These are phyloP conservation scores for Muscina levida DNA, from an alignment of 2,888 invertebrate species.

Conservation along the genomic window DNA sequence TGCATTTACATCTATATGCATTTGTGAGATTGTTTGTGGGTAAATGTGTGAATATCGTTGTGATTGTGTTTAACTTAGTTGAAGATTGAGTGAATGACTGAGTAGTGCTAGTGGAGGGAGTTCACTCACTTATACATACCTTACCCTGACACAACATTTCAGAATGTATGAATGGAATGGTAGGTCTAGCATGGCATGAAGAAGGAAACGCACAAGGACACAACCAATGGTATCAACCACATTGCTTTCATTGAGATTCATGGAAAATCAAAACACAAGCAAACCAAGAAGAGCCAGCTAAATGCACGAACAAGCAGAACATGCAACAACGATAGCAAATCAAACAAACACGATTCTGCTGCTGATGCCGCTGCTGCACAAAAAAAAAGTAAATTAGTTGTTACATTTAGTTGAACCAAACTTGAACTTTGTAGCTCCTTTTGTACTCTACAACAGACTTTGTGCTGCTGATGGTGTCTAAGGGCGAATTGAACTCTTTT, in stretches of 20 bases:
- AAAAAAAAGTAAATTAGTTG: conserved; percentile 31
- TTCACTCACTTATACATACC: neutral
- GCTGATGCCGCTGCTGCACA: too few relatives aligned
- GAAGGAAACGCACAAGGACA: too few relatives aligned
- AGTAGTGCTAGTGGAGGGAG: neutral
- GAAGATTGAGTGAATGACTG: conserved; percentile 24
- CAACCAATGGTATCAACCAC: conserved; percentile 41
- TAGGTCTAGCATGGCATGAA: too few relatives aligned
- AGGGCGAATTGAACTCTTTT: neutral
- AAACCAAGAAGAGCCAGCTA: conserved; percentile 31
- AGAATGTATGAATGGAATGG: neutral
- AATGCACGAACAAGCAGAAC: conserved; percentile 29
- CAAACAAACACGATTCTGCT: conserved; percentile 48
- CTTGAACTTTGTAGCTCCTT: conserved; percentile 51
- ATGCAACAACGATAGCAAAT: conserved; percentile 33
- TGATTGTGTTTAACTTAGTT: conserved; percentile 25
- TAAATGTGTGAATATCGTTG: conserved; percentile 1
- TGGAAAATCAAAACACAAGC: conserved; percentile 63
- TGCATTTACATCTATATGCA: conserved; percentile 2
- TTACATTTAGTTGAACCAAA: conserved; percentile 42
- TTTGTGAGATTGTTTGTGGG: too few relatives aligned
- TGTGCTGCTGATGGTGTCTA: neutral
- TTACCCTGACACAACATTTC: neutral
- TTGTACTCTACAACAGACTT: conserved; percentile 14
- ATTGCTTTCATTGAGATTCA: conserved; percentile 63